Evolutionary conservation across 2,797 vertebrate genomes (phyloP).

Genomic region (Lithobates sylvaticus): DNA sequence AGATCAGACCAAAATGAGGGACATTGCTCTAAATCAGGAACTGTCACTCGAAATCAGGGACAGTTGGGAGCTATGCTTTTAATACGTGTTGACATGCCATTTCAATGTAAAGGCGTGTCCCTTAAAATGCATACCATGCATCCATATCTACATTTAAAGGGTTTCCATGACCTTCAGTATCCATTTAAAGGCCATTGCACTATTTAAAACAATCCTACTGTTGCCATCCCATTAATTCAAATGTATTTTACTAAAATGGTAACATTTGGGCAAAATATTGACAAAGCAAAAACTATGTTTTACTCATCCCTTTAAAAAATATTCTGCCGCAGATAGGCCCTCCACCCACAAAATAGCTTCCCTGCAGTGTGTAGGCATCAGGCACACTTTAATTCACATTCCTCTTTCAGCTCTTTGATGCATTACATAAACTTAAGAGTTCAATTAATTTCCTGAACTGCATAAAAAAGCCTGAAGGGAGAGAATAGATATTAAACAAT

Average conservation of each 20-base stretch:
- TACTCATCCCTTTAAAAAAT: neutral
- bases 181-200: neutral
- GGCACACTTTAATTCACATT: slow-evolving; percentile 19
- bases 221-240: neutral
- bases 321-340: no score
- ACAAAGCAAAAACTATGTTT: neutral
- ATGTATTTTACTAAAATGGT: neutral
- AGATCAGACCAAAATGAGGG: no score
- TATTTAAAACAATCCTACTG: neutral
- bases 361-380: neutral
- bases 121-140: no score
- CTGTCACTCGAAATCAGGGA: no score
- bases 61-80: no score
- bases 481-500: neutral
- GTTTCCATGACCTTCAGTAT: neutral
- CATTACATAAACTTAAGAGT: neutral
- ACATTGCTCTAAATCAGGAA: no score
- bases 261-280: neutral
- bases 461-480: neutral
- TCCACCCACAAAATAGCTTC: neutral
- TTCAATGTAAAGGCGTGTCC: no score
- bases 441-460: neutral
- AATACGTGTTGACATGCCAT: no score
- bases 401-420: neutral
- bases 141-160: no score